Percentiles rank a stretch among this genome's conserved stretches.
Conservation (phyloP, 2,113 vertebrate species). For the Anhinga anhinga region DNA sequence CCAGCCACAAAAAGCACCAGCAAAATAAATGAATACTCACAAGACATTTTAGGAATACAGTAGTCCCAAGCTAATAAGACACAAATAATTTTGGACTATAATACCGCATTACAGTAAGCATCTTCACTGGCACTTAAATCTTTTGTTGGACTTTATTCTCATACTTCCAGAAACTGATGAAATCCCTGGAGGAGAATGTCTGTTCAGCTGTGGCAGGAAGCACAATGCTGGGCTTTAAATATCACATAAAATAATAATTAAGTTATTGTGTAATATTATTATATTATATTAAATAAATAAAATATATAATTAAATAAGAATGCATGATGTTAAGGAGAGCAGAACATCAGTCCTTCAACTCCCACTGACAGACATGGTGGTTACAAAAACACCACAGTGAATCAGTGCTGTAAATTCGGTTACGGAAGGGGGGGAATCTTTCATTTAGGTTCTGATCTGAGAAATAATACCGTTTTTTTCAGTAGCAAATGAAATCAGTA, state of each 20-base stretch:
- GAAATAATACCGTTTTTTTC: background rate
- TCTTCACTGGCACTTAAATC: background rate
- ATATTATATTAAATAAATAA: background rate
- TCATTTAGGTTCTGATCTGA: background rate
- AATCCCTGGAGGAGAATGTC: background rate
- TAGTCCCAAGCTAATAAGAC: background rate
- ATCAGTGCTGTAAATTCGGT: background rate
- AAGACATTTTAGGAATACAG: background rate
- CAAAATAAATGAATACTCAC: background rate
- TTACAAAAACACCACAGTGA: background rate
- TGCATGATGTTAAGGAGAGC: background rate
- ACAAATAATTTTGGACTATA: background rate
- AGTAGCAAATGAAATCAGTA: background rate
- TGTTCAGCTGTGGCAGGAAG: conserved; percentile 8
- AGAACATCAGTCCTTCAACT: background rate
- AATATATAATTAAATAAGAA: conserved; percentile 19
- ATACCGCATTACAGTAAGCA: background rate
- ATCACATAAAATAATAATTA: conserved; percentile 17
- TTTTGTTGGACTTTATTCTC: background rate
- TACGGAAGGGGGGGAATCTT: background rate
- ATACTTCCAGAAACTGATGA: background rate
- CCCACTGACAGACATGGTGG: accelerated
- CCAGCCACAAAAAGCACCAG: background rate
- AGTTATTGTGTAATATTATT: conserved; percentile 17
- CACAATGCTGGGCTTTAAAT: conserved; percentile 7